Base-by-base conservation (phyloP, 2,888 invertebrate genomes). In the Endotricha flammealis region DNA sequence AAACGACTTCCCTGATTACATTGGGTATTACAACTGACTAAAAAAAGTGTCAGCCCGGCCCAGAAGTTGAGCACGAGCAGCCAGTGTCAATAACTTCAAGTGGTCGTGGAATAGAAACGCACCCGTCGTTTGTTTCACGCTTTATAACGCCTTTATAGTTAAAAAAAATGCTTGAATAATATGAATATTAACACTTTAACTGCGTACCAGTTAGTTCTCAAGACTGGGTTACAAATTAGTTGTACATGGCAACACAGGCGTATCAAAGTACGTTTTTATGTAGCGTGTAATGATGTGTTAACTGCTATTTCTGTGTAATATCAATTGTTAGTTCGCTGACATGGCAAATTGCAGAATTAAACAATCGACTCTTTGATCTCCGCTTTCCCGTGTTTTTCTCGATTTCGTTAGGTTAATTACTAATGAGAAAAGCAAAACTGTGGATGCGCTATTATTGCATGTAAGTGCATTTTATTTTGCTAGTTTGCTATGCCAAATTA, bases 291-390 rank as follows among this genome's bases (percentile, higher is more conserved):
- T 64, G 48, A 69, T 54, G 69, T 67, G 66, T 61, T 70, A 70
- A 73, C 59, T 47, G 53, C 51, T 74, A 74, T 20, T 20, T 20
- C 54, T 50, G 75, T 72, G 69, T 61, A 65, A n/a, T 59, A 53
- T 53, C 56, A 60, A 68, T 67, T 64, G 70, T 64, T 52, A 39
- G 48, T 52, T 58, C 50, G 52, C 50, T 51, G 56, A 58, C 57
- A 58, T 64, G 63, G 69, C 64, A 69, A 73, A 74, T 76, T 74
- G 57, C 48, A 39, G 29, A 49, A n/a, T n/a, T n/a, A n/a, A n/a
- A 55, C 60, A 66, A 66, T 61, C 58, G 35, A 41, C 38, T 30
- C 24, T 36, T 50, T 27, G 27, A 27, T 27, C 27, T 12, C 12
- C 8, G 27, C 12, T 27, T 27, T 27, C 27, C 8, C 27, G 12